A percentile compares a stretch with the other conserved stretches of the same genome.
Evolutionary conservation across 2,888 invertebrate species (phyloP).

Genomic region (Julus scandinavius): DNA sequence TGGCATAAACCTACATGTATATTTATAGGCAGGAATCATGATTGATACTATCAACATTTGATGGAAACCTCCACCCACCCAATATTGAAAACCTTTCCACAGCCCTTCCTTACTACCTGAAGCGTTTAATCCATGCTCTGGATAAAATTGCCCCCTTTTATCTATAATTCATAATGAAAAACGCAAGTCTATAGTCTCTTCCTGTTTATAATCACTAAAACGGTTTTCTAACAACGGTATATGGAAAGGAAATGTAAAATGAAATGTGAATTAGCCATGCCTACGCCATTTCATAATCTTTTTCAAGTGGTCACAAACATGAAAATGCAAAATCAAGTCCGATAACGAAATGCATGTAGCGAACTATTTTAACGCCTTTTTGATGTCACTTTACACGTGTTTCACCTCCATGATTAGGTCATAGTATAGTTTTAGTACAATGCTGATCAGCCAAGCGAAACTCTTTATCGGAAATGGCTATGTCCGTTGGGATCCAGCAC

Average conservation of each 20-base stretch:
- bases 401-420: background rate
- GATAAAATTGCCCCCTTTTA: constrained; percentile 10
- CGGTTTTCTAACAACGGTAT: background rate
- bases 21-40: background rate
- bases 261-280: background rate
- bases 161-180: constrained; percentile 5
- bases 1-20: background rate
- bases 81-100: background rate
- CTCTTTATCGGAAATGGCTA: background rate
- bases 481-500: constrained; percentile 10
- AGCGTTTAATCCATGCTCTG: constrained; percentile 10
- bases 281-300: background rate
- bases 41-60: constrained; percentile 31
- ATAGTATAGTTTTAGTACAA: background rate
- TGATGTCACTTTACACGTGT: constrained; percentile 5
- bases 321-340: background rate
- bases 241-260: constrained; percentile 3
- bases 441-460: background rate
- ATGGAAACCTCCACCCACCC: constrained; percentile 16
- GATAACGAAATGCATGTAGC: constrained; percentile 17
- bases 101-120: constrained; percentile 17
- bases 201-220: background rate
- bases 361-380: background rate
- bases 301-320: background rate
- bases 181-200: background rate